Percentiles rank a stretch among this genome's conserved stretches.
These are phyloP conservation scores for Meiosimyza platycephala DNA, from an alignment of 2,888 invertebrate genomes.

Conservation along the genomic window DNA sequence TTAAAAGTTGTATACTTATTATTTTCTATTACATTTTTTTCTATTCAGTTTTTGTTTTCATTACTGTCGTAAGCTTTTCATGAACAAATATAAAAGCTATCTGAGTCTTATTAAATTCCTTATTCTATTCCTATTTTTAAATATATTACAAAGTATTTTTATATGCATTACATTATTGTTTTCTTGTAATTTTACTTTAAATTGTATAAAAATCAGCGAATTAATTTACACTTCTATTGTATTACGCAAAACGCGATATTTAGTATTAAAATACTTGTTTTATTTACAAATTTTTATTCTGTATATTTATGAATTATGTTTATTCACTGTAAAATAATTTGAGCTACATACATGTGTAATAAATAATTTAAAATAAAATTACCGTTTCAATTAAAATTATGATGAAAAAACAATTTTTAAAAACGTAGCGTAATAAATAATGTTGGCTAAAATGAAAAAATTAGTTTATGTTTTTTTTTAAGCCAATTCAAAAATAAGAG, in stretches of 20 bases:
- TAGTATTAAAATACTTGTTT: constrained; percentile 20
- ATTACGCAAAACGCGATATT: no score
- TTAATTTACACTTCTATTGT: no score
- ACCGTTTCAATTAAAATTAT: constrained; percentile 15
- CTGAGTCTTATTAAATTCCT: constrained; percentile 16
- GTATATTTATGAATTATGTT: constrained; percentile 27
- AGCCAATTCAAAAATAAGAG: no score
- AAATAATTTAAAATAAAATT: constrained; percentile 27
- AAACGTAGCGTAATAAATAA: constrained; percentile 41
- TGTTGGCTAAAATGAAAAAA: constrained; percentile 37
- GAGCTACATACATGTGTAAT: no score
- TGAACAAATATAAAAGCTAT: no score
- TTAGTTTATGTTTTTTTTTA: constrained; percentile 4
- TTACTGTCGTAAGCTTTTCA: no score
- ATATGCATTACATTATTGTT: constrained; percentile 38
- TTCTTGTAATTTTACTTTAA: constrained; percentile 31
- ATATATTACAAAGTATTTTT: constrained; percentile 20
- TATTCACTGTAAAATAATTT: constrained; percentile 35
- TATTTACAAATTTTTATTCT: constrained; percentile 34
- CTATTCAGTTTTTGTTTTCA: constrained; percentile 7
- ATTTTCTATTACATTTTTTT: constrained; percentile 15
- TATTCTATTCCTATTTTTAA: constrained; percentile 27
- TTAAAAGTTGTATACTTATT: neutral
- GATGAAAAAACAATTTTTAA: constrained; percentile 36
- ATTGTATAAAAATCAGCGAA: constrained; percentile 10